These are phyloP conservation scores for Diglossa cyanea DNA, from an alignment of 2,797 vertebrate genomes.

Conservation along the genomic window DNA sequence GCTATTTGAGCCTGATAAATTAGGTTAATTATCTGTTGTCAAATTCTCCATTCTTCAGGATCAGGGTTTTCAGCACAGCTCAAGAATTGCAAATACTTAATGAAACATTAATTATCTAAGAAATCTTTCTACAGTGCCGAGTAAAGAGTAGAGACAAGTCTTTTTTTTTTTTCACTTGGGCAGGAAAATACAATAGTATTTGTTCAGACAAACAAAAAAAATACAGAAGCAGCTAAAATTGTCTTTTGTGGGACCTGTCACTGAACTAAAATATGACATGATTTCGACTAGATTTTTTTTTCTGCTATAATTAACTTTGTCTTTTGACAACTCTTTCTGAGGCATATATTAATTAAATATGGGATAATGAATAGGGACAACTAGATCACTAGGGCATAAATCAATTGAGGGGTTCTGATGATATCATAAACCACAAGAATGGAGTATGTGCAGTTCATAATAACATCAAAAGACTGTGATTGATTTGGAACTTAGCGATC, in stretches of 20 bases:
- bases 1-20: not conserved
- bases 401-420: slow-evolving; percentile 70
- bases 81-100: not conserved
- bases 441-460: slow-evolving; percentile 65
- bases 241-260: slow-evolving; percentile 27
- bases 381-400: slow-evolving; percentile 69
- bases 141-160: not conserved
- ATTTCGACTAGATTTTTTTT: slow-evolving; percentile 31
- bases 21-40: not conserved
- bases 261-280: slow-evolving; percentile 30
- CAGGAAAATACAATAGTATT: not conserved
- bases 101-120: not conserved
- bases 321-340: slow-evolving; percentile 71
- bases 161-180: not conserved
- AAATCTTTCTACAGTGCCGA: not conserved
- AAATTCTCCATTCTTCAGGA: not conserved
- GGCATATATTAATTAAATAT: slow-evolving; percentile 69
- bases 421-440: slow-evolving; percentile 69
- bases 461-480: slow-evolving; percentile 65
- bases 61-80: not conserved
- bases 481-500: slow-evolving; percentile 66
- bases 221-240: not conserved
- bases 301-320: slow-evolving; percentile 65
- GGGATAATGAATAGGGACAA: slow-evolving; percentile 68
- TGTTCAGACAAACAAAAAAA: not conserved